Evolutionary conservation across 2,797 vertebrate genomes (phyloP).

Genomic region (Spinus pinus): DNA sequence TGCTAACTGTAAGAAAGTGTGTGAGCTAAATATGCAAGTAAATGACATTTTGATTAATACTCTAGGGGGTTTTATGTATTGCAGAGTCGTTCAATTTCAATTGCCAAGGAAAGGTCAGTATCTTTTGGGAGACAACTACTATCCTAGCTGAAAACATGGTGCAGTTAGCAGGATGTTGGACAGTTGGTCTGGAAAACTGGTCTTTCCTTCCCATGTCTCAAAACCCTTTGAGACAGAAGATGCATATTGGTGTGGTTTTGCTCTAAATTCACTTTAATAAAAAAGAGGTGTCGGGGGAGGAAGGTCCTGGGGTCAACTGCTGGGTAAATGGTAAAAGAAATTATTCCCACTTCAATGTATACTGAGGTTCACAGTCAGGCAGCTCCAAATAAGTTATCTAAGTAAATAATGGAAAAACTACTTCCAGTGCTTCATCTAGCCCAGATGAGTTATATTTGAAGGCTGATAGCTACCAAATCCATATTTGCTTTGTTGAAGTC

Average conservation of each 20-base stretch:
- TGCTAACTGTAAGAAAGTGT: not conserved
- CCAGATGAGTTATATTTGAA: not conserved
- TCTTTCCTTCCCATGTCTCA: not conserved
- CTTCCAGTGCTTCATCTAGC: not conserved
- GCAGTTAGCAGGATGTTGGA: not conserved
- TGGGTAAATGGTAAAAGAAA: not conserved
- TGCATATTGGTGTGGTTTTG: not conserved
- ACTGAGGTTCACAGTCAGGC: not conserved
- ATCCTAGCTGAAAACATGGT: not conserved
- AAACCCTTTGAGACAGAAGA: not conserved
- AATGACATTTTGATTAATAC: not conserved
- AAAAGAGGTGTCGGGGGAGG: not conserved
- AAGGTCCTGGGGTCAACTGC: not conserved
- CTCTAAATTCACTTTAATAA: not conserved
- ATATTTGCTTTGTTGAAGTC: not conserved
- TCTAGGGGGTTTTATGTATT: not conserved
- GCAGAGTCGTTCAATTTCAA: not conserved
- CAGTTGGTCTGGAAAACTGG: not conserved
- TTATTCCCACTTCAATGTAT: not conserved
- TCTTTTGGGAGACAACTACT: not conserved
- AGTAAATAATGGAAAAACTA: not conserved
- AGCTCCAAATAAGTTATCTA: not conserved
- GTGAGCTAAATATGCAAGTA: not conserved
- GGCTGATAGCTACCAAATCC: not conserved
- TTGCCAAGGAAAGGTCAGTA: not conserved